Evolutionary conservation across 2,888 invertebrate species (phyloP).

Genomic region (Drosophila mayaguana): DNA sequence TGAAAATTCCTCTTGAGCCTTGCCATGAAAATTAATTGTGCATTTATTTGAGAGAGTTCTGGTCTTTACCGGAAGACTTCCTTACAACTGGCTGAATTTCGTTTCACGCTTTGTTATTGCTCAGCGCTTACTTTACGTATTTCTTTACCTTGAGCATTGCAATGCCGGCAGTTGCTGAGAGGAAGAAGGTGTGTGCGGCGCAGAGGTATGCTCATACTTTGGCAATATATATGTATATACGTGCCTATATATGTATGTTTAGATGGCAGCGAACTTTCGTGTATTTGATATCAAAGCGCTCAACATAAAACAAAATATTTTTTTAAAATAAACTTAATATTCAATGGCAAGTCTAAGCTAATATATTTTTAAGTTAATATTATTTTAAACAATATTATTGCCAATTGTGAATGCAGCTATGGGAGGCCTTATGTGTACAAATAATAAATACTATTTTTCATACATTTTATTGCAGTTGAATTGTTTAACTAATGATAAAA

Average conservation of each 20-base stretch:
- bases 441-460: no score
- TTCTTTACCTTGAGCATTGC: conserved; percentile 3
- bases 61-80: conserved; percentile 32
- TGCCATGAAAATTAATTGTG: conserved; percentile 76
- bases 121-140: conserved; percentile 15
- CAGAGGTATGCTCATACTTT: no score
- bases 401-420: no score
- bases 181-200: not conserved
- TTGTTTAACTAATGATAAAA: no score
- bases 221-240: not conserved
- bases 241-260: not conserved
- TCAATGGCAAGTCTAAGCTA: no score
- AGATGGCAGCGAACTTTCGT: not conserved
- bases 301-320: no score
- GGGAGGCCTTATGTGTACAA: no score
- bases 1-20: conserved; percentile 61
- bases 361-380: not conserved
- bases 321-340: no score
- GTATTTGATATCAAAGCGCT: no score
- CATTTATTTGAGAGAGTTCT: conserved; percentile 75
- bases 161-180: not conserved
- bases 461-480: no score
- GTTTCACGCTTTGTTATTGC: conserved; percentile 31
- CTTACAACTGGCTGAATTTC: conserved; percentile 46
- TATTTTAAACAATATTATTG: not conserved